These are phyloP conservation scores for Phyllotreta striolata DNA, from an alignment of 2,888 invertebrate species.

Conservation along the genomic window DNA sequence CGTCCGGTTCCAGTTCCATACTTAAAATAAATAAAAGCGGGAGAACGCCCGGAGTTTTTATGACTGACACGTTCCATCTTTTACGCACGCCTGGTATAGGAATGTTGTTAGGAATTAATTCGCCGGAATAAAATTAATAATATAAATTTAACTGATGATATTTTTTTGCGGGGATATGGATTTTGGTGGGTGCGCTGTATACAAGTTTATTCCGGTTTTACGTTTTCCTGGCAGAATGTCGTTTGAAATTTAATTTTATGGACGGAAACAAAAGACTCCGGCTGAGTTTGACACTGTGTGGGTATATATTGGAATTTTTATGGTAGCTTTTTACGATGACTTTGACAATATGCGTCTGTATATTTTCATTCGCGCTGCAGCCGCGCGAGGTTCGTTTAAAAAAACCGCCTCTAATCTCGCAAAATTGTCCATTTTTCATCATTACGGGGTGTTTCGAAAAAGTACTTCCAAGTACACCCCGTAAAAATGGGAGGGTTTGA, in stretches of 20 bases:
- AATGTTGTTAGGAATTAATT: background rate
- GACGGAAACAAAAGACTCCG: conserved; percentile 15
- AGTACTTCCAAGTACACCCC: too few species aligned
- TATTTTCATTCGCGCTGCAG: background rate
- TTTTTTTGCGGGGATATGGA: background rate
- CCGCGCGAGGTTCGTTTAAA: too few species aligned
- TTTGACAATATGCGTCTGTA: background rate
- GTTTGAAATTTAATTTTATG: conserved; percentile 30
- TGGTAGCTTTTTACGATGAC: background rate
- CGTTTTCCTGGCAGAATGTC: conserved; percentile 9
- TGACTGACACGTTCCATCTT: conserved; percentile 15
- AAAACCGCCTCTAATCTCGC: too few species aligned
- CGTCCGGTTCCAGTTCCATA: conserved; percentile 19
- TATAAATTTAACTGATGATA: background rate
- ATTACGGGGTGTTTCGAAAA: too few species aligned
- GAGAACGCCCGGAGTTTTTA: conserved; percentile 22
- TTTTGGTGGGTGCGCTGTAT: background rate
- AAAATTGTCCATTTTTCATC: too few species aligned
- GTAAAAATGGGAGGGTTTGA: too few species aligned
- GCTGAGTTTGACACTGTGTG: conserved; percentile 23
- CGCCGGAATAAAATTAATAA: background rate
- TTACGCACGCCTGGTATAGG: conserved; percentile 7
- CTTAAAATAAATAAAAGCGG: conserved; percentile 17
- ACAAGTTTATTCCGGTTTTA: too few species aligned
- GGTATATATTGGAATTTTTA: conserved; percentile 27